Conservation (phyloP, 2,888 invertebrate genomes). For the Alitta virens region DNA sequence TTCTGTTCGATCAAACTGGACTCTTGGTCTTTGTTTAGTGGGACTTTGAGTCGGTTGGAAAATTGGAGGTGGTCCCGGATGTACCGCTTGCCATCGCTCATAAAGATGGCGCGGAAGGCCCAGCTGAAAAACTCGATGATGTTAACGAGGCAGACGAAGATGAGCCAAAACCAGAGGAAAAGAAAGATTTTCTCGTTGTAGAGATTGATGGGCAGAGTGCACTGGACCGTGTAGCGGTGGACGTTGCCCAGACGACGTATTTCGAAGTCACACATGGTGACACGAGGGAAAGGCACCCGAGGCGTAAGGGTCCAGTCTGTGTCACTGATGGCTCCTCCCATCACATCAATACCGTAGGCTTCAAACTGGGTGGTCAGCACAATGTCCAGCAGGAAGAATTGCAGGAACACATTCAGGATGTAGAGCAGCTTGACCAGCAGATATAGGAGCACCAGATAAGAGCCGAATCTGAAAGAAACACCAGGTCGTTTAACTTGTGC, state of each 20-base stretch:
- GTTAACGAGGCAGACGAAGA: constrained; percentile 57
- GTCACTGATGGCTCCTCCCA: constrained; percentile 57
- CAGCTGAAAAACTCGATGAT: constrained; percentile 57
- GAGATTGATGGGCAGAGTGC: constrained; percentile 51
- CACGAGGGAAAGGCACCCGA: constrained; percentile 53
- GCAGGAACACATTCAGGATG: constrained; percentile 56
- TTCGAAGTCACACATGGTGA: constrained; percentile 57
- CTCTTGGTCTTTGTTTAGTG: background rate
- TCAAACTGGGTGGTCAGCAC: constrained; percentile 56
- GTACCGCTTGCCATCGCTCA: constrained; percentile 27
- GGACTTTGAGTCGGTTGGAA: background rate
- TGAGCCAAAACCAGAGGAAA: constrained; percentile 61
- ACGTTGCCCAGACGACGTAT: constrained; percentile 50
- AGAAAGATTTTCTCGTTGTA: constrained; percentile 54
- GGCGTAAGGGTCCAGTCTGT: constrained; percentile 52
- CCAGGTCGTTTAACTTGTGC: too few species aligned
- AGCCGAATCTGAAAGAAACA: constrained; percentile 39
- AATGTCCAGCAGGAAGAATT: constrained; percentile 58
- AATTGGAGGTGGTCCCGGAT: constrained; percentile 30
- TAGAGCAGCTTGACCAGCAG: constrained; percentile 56
- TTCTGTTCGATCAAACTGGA: too few species aligned
- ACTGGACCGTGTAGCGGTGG: constrained; percentile 58
- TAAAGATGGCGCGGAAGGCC: constrained; percentile 37
- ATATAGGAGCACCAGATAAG: constrained; percentile 57
- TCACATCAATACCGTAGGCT: constrained; percentile 58